Base-by-base conservation (phyloP, 2,888 invertebrate genomes). In the Melinaea menophilus region DNA sequence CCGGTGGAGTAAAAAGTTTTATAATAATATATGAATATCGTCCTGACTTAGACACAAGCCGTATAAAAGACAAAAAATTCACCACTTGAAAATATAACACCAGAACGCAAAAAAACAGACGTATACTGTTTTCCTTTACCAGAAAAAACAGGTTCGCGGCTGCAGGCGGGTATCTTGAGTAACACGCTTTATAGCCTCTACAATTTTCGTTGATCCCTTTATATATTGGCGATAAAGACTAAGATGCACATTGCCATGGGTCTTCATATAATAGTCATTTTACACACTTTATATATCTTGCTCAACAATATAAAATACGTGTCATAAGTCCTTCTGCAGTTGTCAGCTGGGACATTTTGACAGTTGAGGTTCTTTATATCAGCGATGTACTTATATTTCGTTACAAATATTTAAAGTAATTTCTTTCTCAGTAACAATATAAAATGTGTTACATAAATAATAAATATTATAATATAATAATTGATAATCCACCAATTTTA, bases 71-170 rank as follows among this genome's bases (percentile, higher is more conserved):
- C 22, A 64, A 63, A 63, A 66, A 63, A 63, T 56, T 61, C 64
- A 51, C 56, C 68, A 63, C 66, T 66, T 63, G 66, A 67, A 72
- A 70, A 70, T 65, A 64, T 71, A 72, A 77, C 78, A 78, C 79
- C 79, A 79, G 78, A 22, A 22, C 22, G 22, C 22, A 22, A 22
- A 22, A 84, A 82, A 76, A 78, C 22, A 22, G 22, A 22, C 22
- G 22, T 22, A 86, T 81, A 82, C 77, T 81, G 81, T 84, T 82
- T 82, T 78, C 77, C 77, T 79, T 77, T 78, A 75, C 68, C 74
- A 77, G 75, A 86, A 85, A 85, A 85, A 87, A 85, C 79, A 77
- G 78, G 65, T 69, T 65, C 64, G 66, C 81, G 69, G 81, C 84
- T 82, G 78, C 79, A 76, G 84, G 85, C 83, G 77, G 73, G 73